Evolutionary conservation across 2,888 invertebrate species (phyloP), one percentile per base, ranked within the genome.

Genomic region (Rosalia funebris): DNA sequence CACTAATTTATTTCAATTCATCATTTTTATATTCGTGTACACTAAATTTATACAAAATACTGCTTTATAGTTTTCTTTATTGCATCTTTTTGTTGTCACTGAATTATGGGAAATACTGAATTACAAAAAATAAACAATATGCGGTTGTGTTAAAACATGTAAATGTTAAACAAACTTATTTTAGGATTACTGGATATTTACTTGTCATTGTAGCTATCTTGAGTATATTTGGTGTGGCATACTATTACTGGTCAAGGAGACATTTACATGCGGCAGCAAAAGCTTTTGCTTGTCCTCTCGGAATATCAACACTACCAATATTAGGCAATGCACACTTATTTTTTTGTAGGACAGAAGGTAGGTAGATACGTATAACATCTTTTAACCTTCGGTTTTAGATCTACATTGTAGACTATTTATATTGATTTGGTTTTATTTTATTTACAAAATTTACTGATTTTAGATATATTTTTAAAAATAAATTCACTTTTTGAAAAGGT

Each of bases 331-430:
- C 67, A 36, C 57, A 57, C 10, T 15, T 58, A 20, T 71, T 72
- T 56, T 46, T 64, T 12, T 64, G 72, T 46, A 60, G 66, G 57
- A 57, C 69, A 16, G 65, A 73, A 65, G 73, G 73, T 71, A 58
- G 48, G 47, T 44, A 37, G 9, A 19, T 20, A 15, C 20, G 25
- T 41, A 7, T 12, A 1, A 14, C 1, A 56, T 3, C 9, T 10
- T 50, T 19, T 37, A 12, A 34, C 11, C 60, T 11, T 20, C 1
- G 10, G 11, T 20, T 11, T 39, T 25, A 3, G 1, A 41, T 7
- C 4, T 7, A 45, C 19, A 20, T 31, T n/a, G 20, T 37, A 5
- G 2, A 16, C 17, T n/a, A 16, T 36, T 1, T 17, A 37, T n/a
- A 12, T 50, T 37, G 3, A 1, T 16, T 2, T 25, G 25, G 25